Evolutionary conservation across 23 tunicate genomes (phyloP).

Genomic region (Corella eumyota): DNA sequence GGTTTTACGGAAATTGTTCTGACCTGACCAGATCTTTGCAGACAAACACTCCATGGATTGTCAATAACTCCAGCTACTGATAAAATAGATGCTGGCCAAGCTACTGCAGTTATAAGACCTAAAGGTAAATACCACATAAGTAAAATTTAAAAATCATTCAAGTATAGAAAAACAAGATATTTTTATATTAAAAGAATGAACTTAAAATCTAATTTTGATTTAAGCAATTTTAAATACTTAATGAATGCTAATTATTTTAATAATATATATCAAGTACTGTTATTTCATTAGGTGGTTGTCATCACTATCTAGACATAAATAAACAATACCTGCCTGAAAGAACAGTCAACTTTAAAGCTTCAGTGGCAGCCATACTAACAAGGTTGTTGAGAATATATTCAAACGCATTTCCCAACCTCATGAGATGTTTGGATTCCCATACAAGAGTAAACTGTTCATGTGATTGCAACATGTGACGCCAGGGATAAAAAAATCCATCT

Average conservation of each 20-base stretch:
- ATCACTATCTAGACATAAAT: too few relatives aligned
- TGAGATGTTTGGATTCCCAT: slow-evolving; percentile 87
- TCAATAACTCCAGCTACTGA: slow-evolving; percentile 87
- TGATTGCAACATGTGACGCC: slow-evolving; percentile 59
- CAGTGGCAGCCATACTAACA: slow-evolving; percentile 68
- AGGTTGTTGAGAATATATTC: slow-evolving; percentile 75
- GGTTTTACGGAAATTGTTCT: too few relatives aligned
- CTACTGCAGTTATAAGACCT: slow-evolving; percentile 83
- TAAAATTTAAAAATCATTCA: slow-evolving; percentile 6
- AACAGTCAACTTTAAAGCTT: slow-evolving; percentile 81
- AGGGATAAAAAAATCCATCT: slow-evolving; percentile 65
- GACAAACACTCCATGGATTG: slow-evolving; percentile 99
- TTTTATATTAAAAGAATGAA: too few relatives aligned
- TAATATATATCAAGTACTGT: too few relatives aligned
- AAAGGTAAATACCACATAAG: neutral
- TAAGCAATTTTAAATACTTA: too few relatives aligned
- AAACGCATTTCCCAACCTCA: slow-evolving; percentile 83
- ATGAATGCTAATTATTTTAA: too few relatives aligned
- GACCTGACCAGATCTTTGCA: slow-evolving; percentile 84
- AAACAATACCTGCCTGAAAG: slow-evolving; percentile 24
- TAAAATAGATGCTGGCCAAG: slow-evolving; percentile 84
- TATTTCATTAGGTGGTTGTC: too few relatives aligned
- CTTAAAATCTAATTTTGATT: too few relatives aligned
- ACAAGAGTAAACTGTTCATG: slow-evolving; percentile 79
- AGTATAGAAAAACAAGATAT: too few relatives aligned